Base-by-base conservation (phyloP, 2,113 vertebrate genomes). In the Haemorhous mexicanus region DNA sequence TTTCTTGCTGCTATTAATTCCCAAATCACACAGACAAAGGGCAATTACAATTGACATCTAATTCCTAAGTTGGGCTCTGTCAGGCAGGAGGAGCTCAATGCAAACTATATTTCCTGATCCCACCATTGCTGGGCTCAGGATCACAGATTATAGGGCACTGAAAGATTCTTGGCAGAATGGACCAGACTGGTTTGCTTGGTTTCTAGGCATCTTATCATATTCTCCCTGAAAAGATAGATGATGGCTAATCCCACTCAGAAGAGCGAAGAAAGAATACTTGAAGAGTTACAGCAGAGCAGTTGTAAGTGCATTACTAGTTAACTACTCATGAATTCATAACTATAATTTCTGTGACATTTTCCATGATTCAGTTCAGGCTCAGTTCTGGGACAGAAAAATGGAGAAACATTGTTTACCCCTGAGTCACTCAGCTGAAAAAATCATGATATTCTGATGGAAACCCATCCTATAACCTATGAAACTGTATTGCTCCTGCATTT, bases 41-140 rank as follows among this genome's bases (percentile, higher is more conserved):
- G 93, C 78, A 95, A 83, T 96, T 96, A 96, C 76, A 93, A 82
- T 90, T 49, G 86, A 90, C 86, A 92, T 66, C 30, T 96, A 89
- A 91, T 86, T 96, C 92, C 89, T 83, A 85, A 74, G 53, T 30
- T 49, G 80, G 79, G 68, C 79, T 91, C 94, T 94, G 63, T 91
- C 87, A 84, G 87, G 84, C 94, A 32, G 23, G 73, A 95, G 22
- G 9, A 95, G 68, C 93, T 61, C 74, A 67, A 81, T 7, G 7
- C 63, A 91, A 92, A 96, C 85, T 2, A 3, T 44, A 78, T 81
- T 89, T 92, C 90, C 87, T 56, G 72, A 81, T 13, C 47, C 53
- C 88, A 72, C 23, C 0, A 0, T 52, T 92, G 64, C 90, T 75
- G 72, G 63, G 79, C 41, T 90, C 87, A 84, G 55, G 61, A 94